Evolutionary conservation across 1,140 invertebrate species (phyloP), one percentile per base, ranked within the genome.

Genomic region (Penaeus chinensis): DNA sequence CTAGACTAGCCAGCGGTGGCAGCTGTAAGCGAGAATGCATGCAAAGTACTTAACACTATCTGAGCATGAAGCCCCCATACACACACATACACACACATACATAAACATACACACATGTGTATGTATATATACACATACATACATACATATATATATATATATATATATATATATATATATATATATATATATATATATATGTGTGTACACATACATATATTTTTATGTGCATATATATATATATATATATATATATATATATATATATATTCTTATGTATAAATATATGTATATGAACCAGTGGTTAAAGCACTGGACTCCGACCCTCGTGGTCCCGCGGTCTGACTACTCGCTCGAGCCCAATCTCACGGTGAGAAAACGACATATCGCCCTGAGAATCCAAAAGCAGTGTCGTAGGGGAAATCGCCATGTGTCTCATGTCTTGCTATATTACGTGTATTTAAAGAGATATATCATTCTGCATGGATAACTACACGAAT

Each of bases 131-230:
- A 66, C 27, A 66, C 27, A 66, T 66, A 66, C 27, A 66, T 66
- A 66, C 27, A 66, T 66, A 66, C 27, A 66, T 66, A 66, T 66
- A 66, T 66, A 66, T 66, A 66, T 66, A 66, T 66, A 18, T 66
- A 66, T 66, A 66, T 66, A 66, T 66, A 66, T 66, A 66, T 66
- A 66, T 66, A 66, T 66, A 18, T 66, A 66, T 66, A 66, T 66
- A 66, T 66, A 66, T 66, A 66, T 66, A 66, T 66, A 66, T 66
- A 66, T 66, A 66, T 66, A 66, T 66, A 66, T 66, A 66, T 66
- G 27, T 66, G 27, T 66, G 27, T 66, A 66, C 13, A 69, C 13
- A 69, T 69, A 69, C 27, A 69, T 20, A 69, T 69, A 69, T 69
- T 8, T 69, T 8, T 69, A 69, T 69, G 13, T 69, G 13, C 13